A percentile compares a stretch with the other conserved stretches of the same genome.
phyloP scores from a whole-genome alignment of 2,797 vertebrate species.

The Margarornis squamiger region DNA sequence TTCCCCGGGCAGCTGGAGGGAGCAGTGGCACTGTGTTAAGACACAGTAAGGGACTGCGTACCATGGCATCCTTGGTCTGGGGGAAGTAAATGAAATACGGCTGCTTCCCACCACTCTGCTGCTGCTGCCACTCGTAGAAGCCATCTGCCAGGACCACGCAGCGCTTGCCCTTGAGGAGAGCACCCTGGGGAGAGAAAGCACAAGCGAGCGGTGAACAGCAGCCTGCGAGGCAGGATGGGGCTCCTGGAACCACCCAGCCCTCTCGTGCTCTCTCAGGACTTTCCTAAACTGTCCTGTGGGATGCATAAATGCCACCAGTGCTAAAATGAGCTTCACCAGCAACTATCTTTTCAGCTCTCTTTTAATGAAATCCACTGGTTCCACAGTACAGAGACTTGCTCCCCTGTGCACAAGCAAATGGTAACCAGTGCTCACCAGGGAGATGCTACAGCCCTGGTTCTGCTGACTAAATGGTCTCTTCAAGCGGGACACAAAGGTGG shows the following conservation, averaged over 20 bases:
- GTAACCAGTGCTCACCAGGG: not conserved
- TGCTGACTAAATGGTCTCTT: not conserved
- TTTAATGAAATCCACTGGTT: not conserved
- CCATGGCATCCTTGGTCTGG: conserved; percentile 70
- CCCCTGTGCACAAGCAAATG: not conserved
- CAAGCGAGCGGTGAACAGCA: not conserved
- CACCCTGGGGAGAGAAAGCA: conserved; percentile 75
- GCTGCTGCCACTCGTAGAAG: conserved; percentile 94
- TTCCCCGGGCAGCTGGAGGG: not conserved
- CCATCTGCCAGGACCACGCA: conserved; percentile 95
- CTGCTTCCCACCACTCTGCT: conserved; percentile 80
- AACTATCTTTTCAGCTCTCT: not conserved
- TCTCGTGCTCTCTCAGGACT: rapidly evolving
- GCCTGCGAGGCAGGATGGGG: not conserved
- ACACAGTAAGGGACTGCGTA: not conserved
- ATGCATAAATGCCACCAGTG: not conserved
- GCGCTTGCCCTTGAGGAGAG: conserved; percentile 89
- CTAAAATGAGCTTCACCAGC: not conserved
- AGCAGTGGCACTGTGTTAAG: not conserved
- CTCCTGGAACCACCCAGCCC: not conserved
- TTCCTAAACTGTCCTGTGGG: rapidly evolving
- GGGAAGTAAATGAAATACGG: conserved; percentile 97
- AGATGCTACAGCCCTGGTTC: not conserved
- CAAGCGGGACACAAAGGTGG: not conserved
- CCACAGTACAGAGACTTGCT: not conserved